These are phyloP conservation scores for Hylia prasina DNA, from an alignment of 2,113 vertebrate genomes.

Conservation along the genomic window DNA sequence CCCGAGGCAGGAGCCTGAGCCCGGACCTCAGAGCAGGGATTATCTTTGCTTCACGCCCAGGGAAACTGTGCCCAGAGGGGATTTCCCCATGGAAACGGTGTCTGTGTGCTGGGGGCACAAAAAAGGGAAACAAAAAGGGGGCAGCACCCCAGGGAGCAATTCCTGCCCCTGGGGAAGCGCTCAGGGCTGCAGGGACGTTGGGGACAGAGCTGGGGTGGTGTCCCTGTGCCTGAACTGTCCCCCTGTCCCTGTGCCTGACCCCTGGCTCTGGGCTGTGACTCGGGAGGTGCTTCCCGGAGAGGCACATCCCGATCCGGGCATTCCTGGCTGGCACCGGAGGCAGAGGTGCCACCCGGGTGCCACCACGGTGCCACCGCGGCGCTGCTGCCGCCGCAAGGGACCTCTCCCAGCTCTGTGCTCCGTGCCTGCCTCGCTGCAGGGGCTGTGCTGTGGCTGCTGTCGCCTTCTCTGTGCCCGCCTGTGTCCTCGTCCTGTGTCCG, in stretches of 20 bases:
- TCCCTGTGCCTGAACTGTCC: neutral
- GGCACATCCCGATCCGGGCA: neutral
- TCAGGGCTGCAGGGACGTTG: neutral
- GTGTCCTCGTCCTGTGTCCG: neutral
- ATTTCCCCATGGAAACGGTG: rapidly evolving
- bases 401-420: neutral
- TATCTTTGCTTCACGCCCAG: rapidly evolving
- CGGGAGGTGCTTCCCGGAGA: neutral
- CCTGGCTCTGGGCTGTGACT: neutral
- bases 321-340: neutral
- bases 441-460: too few species aligned
- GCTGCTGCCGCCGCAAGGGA: neutral
- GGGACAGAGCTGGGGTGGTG: neutral
- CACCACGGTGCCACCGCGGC: rapidly evolving
- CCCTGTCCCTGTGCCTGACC: neutral
- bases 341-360: too few species aligned
- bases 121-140: neutral
- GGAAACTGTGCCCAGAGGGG: neutral
- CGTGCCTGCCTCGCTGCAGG: neutral
- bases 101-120: rapidly evolving
- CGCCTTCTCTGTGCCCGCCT: neutral
- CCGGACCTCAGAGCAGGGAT: neutral
- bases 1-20: neutral
- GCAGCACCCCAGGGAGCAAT: neutral
- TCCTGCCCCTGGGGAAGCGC: neutral